Conservation (phyloP, 2,113 vertebrate species). For the Ammospiza caudacuta region DNA sequence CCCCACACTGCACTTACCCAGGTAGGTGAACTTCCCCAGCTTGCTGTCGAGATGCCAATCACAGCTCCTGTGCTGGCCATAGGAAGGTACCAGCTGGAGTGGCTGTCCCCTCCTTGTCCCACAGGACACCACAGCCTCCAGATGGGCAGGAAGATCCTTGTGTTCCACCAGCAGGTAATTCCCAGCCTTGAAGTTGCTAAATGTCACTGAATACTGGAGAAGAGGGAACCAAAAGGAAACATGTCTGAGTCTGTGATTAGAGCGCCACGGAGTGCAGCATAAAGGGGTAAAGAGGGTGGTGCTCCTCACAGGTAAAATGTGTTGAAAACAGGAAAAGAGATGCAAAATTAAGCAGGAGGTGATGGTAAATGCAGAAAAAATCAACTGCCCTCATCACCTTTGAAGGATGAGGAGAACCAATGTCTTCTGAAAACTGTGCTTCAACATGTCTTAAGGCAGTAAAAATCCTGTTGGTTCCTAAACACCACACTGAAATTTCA, state of each 20-base stretch:
- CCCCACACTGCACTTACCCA: constrained; percentile 61
- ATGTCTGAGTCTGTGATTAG: background rate
- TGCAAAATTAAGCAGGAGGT: background rate
- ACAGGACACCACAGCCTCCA: constrained; percentile 61
- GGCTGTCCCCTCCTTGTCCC: constrained; percentile 48
- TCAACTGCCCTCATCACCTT: background rate
- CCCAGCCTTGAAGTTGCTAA: constrained; percentile 66
- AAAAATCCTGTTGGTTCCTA: background rate
- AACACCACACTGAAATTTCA: background rate
- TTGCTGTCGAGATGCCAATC: constrained; percentile 72
- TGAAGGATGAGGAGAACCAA: background rate
- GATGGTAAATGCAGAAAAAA: background rate
- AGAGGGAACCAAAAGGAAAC: background rate
- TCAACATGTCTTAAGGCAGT: background rate
- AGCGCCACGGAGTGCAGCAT: background rate
- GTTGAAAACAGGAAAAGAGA: background rate
- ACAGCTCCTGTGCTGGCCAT: constrained; percentile 41
- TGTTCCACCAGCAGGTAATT: constrained; percentile 72
- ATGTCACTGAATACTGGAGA: constrained; percentile 72
- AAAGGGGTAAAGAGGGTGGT: background rate
- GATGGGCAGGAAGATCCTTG: background rate
- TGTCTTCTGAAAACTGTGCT: background rate
- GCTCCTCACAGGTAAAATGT: background rate
- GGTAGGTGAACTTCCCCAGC: constrained; percentile 60
- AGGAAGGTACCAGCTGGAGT: constrained; percentile 12